Base-by-base conservation (phyloP, 2,797 vertebrate genomes). In the Acomys russatus region DNA sequence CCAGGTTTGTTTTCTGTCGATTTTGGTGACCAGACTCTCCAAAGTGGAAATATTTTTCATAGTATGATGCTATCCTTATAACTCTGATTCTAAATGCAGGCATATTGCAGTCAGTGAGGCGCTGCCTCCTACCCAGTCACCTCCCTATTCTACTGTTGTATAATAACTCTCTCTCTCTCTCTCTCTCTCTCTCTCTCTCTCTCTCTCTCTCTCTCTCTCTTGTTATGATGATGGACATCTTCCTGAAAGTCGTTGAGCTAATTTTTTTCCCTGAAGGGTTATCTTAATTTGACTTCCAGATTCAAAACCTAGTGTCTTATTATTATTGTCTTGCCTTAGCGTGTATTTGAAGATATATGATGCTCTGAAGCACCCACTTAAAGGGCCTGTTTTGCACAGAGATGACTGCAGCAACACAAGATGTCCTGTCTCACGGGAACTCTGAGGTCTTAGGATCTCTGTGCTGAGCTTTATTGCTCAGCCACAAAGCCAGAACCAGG, bases 331-430 rank as follows among this genome's bases (percentile, higher is more conserved):
- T 84, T 28, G 59, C 73, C 35, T 68, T n/a, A 63, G 35, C 30
- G 9, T 56, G 14, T 23, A 59, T 78, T 87, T 89, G 73, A 86
- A 63, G 77, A 56, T 3, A 73, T 86, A 77, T 25, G n/a, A 35
- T 64, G 92, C 80, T 66, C 44, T 77, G 7, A 79, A 80, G 85
- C 63, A 93, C 30, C 30, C n/a, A 85, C 23, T 51, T 94, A 68
- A 84, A 54, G 49, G 4, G 4, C 7, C 8, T 66, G 71, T 28
- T 78, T 22, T 77, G 14, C 33, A 54, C 49, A 93, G 74, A 30
- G 83, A 76, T 30, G 66, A 74, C 68, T 30, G 20, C 38, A 82
- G 44, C 70, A 74, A 64, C 17, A 33, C 25, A 90, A 88, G 77
- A n/a, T 63, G n/a, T 63, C 15, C 35, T 83, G 35, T 11, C 4